Conservation (phyloP, 2,797 vertebrate genomes). For the Sebastiscus tertius region DNA sequence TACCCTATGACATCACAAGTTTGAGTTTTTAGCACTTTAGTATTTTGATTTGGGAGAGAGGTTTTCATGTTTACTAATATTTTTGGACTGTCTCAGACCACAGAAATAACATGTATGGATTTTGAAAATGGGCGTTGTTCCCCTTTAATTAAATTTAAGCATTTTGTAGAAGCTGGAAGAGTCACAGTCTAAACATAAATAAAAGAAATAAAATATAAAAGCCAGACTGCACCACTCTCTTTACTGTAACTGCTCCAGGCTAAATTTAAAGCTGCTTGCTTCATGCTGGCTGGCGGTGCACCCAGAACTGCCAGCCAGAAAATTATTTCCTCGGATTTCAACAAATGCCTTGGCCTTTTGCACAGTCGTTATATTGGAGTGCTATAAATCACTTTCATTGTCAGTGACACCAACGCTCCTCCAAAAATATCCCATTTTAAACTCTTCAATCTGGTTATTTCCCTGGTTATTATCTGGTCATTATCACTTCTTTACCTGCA, state of each 20-base stretch:
- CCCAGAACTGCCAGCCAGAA: neutral
- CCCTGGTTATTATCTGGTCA: no score
- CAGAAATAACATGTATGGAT: no score
- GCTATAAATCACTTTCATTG: neutral
- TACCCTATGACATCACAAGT: no score
- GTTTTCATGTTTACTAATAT: no score
- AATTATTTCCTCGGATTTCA: neutral
- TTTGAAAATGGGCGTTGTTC: no score
- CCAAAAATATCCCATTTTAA: neutral
- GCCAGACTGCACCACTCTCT: neutral
- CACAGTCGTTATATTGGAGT: neutral
- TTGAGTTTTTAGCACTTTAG: no score
- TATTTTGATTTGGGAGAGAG: no score
- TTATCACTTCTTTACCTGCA: conserved; percentile 36
- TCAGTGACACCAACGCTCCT: neutral
- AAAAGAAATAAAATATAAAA: neutral
- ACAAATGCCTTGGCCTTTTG: neutral
- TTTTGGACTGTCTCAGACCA: no score
- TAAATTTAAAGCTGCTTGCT: conserved; percentile 6
- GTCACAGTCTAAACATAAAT: neutral
- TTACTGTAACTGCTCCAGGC: neutral
- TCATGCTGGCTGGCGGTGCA: neutral
- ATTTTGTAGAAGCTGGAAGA: neutral
- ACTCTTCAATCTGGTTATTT: neutral
- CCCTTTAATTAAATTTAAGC: no score